A percentile compares a stretch with the other conserved stretches of the same genome.
Evolutionary conservation across 2,797 vertebrate species (phyloP).

Genomic region (Poeciliopsis turneri): DNA sequence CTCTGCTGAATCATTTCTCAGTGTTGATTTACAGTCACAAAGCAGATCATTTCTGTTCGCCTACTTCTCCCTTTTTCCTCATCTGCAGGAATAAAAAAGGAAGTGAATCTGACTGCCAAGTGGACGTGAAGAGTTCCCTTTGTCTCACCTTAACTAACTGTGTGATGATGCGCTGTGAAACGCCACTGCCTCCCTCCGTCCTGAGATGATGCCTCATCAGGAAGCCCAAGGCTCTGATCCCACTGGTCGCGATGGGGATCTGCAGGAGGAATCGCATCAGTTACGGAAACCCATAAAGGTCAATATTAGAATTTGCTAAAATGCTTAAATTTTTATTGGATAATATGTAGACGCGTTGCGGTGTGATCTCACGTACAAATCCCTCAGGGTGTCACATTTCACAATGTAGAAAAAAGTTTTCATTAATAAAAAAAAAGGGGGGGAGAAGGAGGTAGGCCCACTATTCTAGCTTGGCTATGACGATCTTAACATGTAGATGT

Average conservation of each 20-base stretch:
- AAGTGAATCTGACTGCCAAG: slow-evolving; percentile 1
- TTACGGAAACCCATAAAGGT: neutral
- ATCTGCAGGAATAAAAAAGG: slow-evolving; percentile 1
- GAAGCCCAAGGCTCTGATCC: slow-evolving; percentile 93
- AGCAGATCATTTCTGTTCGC: neutral
- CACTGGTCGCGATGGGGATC: slow-evolving; percentile 91
- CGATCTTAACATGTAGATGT: too few relatives aligned
- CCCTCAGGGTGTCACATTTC: too few relatives aligned
- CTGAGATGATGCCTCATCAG: slow-evolving; percentile 91
- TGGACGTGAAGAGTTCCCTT: neutral
- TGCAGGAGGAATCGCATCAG: slow-evolving; percentile 30
- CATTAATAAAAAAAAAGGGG: too few relatives aligned
- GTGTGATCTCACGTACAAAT: too few relatives aligned
- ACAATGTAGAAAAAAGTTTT: too few relatives aligned
- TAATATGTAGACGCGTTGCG: too few relatives aligned
- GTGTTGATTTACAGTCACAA: neutral
- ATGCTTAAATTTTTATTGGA: neutral
- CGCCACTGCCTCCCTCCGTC: slow-evolving; percentile 67
- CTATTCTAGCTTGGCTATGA: too few relatives aligned
- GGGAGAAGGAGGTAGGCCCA: too few relatives aligned
- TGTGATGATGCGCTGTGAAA: slow-evolving; percentile 87
- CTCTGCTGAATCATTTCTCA: neutral
- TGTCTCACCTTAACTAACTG: slow-evolving; percentile 92
- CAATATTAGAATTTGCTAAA: neutral
- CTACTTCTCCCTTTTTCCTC: slow-evolving; percentile 15